Percentiles rank a stretch among this genome's conserved stretches.
These are phyloP conservation scores for Acronicta psi DNA, from an alignment of 2,888 invertebrate species.

Conservation along the genomic window DNA sequence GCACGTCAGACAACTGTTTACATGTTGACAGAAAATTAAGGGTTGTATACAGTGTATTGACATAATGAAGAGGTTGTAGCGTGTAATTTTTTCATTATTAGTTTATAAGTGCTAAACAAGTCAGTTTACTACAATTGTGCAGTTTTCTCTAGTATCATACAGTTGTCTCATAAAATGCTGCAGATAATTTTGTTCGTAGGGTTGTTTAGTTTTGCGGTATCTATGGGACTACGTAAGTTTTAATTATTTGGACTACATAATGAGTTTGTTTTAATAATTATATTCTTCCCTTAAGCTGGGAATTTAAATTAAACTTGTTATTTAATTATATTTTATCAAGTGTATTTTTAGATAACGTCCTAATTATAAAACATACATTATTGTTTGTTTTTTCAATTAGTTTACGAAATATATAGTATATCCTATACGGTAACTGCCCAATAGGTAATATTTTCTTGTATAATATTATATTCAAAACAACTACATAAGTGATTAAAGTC, in stretches of 20 bases:
- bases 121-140: conserved; percentile 53
- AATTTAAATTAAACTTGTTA: too few relatives aligned
- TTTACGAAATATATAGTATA: too few relatives aligned
- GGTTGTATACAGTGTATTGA: conserved; percentile 46
- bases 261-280: not conserved
- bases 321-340: too few relatives aligned
- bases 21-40: conserved; percentile 58
- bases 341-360: too few relatives aligned
- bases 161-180: conserved; percentile 58
- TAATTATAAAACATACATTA: too few relatives aligned
- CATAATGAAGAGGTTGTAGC: conserved; percentile 68
- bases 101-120: conserved; percentile 68
- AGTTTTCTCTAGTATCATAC: conserved; percentile 53
- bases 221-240: conserved; percentile 72
- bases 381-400: too few relatives aligned
- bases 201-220: conserved; percentile 54
- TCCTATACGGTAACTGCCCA: too few relatives aligned
- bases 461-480: too few relatives aligned
- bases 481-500: too few relatives aligned
- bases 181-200: conserved; percentile 54
- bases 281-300: too few relatives aligned
- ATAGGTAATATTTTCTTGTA: too few relatives aligned
- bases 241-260: conserved; percentile 47
- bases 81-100: conserved; percentile 68
- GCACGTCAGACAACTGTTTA: conserved; percentile 44